These are phyloP conservation scores for Lampris incognitus DNA, from an alignment of 2,113 vertebrate genomes.

Conservation along the genomic window DNA sequence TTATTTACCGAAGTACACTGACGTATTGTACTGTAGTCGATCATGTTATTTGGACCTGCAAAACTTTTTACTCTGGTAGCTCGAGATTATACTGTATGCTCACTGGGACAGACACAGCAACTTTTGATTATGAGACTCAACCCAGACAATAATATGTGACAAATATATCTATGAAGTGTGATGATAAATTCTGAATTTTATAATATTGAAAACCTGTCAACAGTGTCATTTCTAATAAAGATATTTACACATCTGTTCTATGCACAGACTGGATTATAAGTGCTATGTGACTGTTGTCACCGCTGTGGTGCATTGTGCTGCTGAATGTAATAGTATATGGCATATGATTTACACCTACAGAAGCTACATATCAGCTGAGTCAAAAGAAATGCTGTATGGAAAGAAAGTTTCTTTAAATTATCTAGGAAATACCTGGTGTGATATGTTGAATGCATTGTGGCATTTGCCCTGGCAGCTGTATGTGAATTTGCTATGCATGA, in stretches of 20 bases:
- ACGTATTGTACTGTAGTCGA: constrained; percentile 45
- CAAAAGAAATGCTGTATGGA: constrained; percentile 48
- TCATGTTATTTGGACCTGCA: constrained; percentile 16
- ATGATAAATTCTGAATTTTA: constrained; percentile 52
- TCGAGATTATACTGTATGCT: constrained; percentile 24
- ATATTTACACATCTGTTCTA: constrained; percentile 54
- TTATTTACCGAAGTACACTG: constrained; percentile 24
- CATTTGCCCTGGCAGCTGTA: constrained; percentile 22
- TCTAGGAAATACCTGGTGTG: constrained; percentile 48
- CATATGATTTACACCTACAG: constrained; percentile 3
- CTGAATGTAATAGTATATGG: neutral
- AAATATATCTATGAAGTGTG: constrained; percentile 42
- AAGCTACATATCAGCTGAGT: constrained; percentile 24
- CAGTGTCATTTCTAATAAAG: constrained; percentile 66
- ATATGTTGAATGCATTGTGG: constrained; percentile 60
- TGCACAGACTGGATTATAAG: constrained; percentile 16
- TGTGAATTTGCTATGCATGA: constrained; percentile 24
- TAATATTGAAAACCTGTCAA: constrained; percentile 56
- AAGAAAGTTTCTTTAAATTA: constrained; percentile 46
- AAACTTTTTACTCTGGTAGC: constrained; percentile 20
- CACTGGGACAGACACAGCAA: constrained; percentile 25
- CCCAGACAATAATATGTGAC: constrained; percentile 43
- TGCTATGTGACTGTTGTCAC: neutral
- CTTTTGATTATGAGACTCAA: constrained; percentile 24
- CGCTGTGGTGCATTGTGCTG: neutral